phyloP scores from a whole-genome alignment of 2,888 invertebrate genomes.

The Silvanus unidentatus region DNA sequence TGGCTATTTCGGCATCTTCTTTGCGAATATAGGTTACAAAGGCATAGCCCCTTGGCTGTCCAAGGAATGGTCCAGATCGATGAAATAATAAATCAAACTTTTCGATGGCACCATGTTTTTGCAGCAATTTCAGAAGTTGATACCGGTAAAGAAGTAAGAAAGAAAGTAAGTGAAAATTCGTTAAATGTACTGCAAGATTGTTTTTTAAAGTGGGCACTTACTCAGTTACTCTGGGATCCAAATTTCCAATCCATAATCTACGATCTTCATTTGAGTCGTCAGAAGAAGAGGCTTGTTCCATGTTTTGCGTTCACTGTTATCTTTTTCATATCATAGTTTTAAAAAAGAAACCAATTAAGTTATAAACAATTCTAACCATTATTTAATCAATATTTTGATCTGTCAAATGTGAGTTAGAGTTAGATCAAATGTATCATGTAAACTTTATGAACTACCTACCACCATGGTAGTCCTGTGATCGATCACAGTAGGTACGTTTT shows the following conservation, averaged over 20 bases:
- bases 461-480: too few relatives aligned
- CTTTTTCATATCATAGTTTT: background rate
- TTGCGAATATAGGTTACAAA: constrained; percentile 74
- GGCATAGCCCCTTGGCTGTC: constrained; percentile 88
- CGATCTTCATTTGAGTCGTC: constrained; percentile 51
- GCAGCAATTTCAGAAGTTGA: constrained; percentile 93
- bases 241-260: constrained; percentile 87
- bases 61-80: constrained; percentile 80
- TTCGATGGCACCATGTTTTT: constrained; percentile 88
- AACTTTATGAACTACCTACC: too few relatives aligned
- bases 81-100: constrained; percentile 95
- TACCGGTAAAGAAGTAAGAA: constrained; percentile 64
- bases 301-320: background rate
- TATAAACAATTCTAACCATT: background rate
- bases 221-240: constrained; percentile 88
- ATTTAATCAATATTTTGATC: background rate
- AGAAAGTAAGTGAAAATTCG: constrained; percentile 20
- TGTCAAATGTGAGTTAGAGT: too few relatives aligned
- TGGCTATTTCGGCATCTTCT: constrained; percentile 66
- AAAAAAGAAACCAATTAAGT: background rate
- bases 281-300: constrained; percentile 3
- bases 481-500: too few relatives aligned
- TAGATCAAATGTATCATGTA: too few relatives aligned
- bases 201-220: constrained; percentile 53
- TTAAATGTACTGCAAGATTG: constrained; percentile 2